Base-by-base conservation (phyloP, 2,888 invertebrate species). In the Leptogaster cylindrica region DNA sequence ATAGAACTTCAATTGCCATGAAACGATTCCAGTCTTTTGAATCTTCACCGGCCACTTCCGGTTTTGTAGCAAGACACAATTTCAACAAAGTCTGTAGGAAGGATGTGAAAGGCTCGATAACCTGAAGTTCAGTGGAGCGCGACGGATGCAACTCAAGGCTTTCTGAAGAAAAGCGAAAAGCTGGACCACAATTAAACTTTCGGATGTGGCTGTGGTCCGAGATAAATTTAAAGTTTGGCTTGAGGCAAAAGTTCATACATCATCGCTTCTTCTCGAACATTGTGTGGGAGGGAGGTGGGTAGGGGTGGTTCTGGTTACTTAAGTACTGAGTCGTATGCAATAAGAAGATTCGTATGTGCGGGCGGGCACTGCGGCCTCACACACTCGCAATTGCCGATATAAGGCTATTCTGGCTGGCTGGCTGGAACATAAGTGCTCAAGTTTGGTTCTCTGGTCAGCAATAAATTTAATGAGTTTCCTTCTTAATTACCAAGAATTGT, bases 391-490 rank as follows among this genome's bases (percentile, higher is more conserved):
- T 50, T 25, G 14, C 25, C 14, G 25, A 25, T 58, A 23, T 39
- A 18, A 3, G 23, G 36, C 36, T 14, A 58, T 41, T 41, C 14
- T 16, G 6, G 23, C 58, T 39, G 39, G 36, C 39, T 39, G 58
- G 20, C n/a, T 39, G 14, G 14, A 58, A 23, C 58, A 58, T 58
- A 68, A 69, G 69, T 67, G 67, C 67, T 69, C 67, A 67, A 67
- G 69, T 69, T 67, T 69, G 65, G n/a, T 48, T 65, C 69, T 67
- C 69, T 67, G 67, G 67, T 67, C 69, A 70, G 69, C 65, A 70
- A 70, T 70, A 70, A 70, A 70, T 70, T 70, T 70, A 67, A 70
- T 67, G 67, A 67, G 65, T 70, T 67, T 70, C 67, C 67, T 65
- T 67, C 69, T 67, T 67, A 70, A 70, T 70, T 70, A 67, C 69